phyloP scores from a whole-genome alignment of 2,888 invertebrate species.

The Digitonthophagus gazella region DNA sequence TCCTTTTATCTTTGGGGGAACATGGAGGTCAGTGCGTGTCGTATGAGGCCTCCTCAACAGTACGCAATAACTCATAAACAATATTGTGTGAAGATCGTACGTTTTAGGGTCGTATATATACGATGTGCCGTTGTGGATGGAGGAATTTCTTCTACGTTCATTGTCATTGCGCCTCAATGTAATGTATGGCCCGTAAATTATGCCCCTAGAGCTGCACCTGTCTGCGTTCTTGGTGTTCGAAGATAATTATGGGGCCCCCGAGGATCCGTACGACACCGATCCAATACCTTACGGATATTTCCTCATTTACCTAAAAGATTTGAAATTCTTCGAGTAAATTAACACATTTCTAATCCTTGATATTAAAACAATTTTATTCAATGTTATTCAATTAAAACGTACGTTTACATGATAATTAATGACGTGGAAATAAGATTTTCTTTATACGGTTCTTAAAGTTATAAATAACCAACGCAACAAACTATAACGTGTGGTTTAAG shows the following conservation, averaged over 20 bases:
- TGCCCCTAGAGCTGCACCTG: conserved; percentile 15
- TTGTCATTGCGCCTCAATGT: conserved; percentile 13
- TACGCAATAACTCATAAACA: conserved; percentile 14
- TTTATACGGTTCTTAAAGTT: neutral
- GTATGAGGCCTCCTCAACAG: neutral
- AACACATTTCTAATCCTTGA: neutral
- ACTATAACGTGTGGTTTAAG: neutral
- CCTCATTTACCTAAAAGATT: no score
- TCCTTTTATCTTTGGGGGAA: neutral
- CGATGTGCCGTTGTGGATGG: conserved; percentile 4
- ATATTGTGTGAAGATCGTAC: conserved; percentile 12
- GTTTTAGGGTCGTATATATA: conserved; percentile 2
- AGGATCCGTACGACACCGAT: neutral
- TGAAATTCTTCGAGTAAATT: no score
- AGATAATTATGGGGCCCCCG: conserved; percentile 6
- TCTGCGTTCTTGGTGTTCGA: neutral
- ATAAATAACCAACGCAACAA: neutral
- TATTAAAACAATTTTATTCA: no score
- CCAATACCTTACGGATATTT: no score
- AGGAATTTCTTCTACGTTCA: conserved; percentile 5
- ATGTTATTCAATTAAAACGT: conserved; percentile 7
- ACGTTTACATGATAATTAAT: conserved; percentile 11
- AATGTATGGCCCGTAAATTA: conserved; percentile 15
- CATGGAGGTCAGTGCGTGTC: neutral
- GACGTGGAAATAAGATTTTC: conserved; percentile 12